Base-by-base conservation (phyloP, 1,140 invertebrate species). In the Drosophila subpulchrella region DNA sequence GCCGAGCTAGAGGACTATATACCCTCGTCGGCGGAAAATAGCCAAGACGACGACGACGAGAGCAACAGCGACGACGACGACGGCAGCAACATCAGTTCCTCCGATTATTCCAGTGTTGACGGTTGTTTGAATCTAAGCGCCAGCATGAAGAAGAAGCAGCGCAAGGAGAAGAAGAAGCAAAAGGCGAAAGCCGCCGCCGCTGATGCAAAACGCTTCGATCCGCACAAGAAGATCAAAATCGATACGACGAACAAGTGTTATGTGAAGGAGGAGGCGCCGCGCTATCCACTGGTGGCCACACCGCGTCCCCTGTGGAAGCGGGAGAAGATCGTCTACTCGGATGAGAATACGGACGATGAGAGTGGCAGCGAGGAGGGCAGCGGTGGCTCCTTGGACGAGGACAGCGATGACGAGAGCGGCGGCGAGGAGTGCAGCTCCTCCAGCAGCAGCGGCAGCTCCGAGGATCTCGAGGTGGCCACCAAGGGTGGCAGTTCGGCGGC, bases 241-340 rank as follows among this genome's bases (percentile, higher is more conserved):
- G 91, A 92, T 72, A 78, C 89, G 6, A 85, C 75, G 7, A 91
- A 81, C 62, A 92, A 92, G 36, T 92, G 88, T 47, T 92, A 91
- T 59, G 93, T 94, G n/a, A 94, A 94, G 78, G 92, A 93, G 70
- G 93, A 94, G 91, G 91, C 93, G 59, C 92, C 94, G 36, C 79
- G 92, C 4, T 93, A 93, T 77, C 93, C 93, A 2, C 81, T 95
- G 27, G 93, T 94, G 73, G 94, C 94, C 17, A 94, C 94, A 41
- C 94, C 94, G 15, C 93, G 94, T 63, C 94, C 94, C 6, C 84
- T 95, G 17, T 94, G 93, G 92, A 95, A 94, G 77, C 90, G 88
- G 8, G 90, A 92, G 30, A 91, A 91, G 65, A 86, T 91, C 20
- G 84, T 91, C 17, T 92, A 92, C 46, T 84, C 89, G 0, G 86